Evolutionary conservation across 2,113 vertebrate species (phyloP).

Genomic region (Labeo catla): DNA sequence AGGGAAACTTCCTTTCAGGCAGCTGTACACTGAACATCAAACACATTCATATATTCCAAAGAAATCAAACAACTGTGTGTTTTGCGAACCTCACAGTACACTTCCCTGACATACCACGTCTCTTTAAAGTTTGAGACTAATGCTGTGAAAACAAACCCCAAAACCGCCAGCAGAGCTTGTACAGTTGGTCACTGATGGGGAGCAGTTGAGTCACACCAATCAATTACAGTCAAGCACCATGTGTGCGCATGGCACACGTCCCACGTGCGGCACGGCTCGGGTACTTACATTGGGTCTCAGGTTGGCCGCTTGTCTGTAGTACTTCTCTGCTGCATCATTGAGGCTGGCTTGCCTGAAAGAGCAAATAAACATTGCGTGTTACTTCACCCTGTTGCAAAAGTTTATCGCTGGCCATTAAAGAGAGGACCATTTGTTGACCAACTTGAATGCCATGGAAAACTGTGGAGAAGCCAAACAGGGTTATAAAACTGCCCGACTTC

Average conservation of each 20-base stretch:
- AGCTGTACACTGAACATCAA: constrained; percentile 34
- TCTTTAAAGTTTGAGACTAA: constrained; percentile 73
- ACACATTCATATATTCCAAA: constrained; percentile 34
- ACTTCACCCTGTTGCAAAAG: constrained; percentile 59
- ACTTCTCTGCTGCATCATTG: constrained; percentile 93
- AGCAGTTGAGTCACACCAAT: constrained; percentile 25
- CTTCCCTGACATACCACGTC: constrained; percentile 35
- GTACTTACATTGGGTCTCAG: constrained; percentile 95
- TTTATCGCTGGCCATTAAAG: constrained; percentile 66
- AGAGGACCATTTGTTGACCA: constrained; percentile 47
- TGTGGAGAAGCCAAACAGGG: constrained; percentile 41
- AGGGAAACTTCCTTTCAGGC: background rate
- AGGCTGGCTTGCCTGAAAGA: constrained; percentile 93
- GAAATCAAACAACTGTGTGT: constrained; percentile 11
- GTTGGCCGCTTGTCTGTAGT: constrained; percentile 90
- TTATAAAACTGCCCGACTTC: constrained; percentile 45
- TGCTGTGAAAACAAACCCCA: constrained; percentile 41
- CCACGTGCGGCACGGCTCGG: background rate
- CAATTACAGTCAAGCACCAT: constrained; percentile 4
- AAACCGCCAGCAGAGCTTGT: background rate
- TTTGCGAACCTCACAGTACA: constrained; percentile 44
- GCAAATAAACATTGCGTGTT: constrained; percentile 64
- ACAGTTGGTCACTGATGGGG: constrained; percentile 21
- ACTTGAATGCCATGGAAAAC: constrained; percentile 60
- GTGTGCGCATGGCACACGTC: background rate